Base-by-base conservation (phyloP, 2,888 invertebrate species). In the Drosophila phalerata region DNA sequence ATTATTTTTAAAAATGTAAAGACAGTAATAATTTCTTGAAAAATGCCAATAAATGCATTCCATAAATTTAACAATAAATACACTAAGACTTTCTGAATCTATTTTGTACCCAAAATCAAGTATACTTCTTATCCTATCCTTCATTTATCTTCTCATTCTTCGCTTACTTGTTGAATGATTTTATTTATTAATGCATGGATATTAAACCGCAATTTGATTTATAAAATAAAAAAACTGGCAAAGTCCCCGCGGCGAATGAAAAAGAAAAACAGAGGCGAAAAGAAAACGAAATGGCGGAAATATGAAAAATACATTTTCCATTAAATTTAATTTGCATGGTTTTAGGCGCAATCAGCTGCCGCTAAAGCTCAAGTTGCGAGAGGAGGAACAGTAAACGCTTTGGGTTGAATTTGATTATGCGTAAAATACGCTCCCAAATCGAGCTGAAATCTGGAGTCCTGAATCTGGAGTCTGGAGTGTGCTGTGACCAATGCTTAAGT, bases 301-400 rank as follows among this genome's bases (percentile, higher is more conserved):
- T 78, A 76, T 69, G 68, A 72, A 77, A 81, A 85, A 85, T 83
- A 81, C 60, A 79, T 85, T 85, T 85, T 87, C 73, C 85, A 87
- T 85, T 79, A 79, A 83, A 85, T 83, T 83, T 85, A 77, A 83
- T 85, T 85, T 85, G 71, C 79, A 76, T 87, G 81, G 81, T 81
- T 85, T 85, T 81, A 87, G 88, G 81, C 83, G 60, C 65, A 80
- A 81, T 79, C 72, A 73, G 63, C 77, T 71, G 69, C 73, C 71
- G 70, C 58, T 60, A 22, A 70, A 64, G 47, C 52, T 62, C 51
- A 49, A 52, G 56, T 57, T 25, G 5, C 4, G 9, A 9, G 1
- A 8, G 55, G 15, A 25, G 51, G 17, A 22, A 17, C 52, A 43
- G 56, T 66, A 71, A 73, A 60, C 65, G 69, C 65, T 75, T 66